Base-by-base conservation (phyloP, 1,140 invertebrate genomes). In the Rhagoletis zephyria region DNA sequence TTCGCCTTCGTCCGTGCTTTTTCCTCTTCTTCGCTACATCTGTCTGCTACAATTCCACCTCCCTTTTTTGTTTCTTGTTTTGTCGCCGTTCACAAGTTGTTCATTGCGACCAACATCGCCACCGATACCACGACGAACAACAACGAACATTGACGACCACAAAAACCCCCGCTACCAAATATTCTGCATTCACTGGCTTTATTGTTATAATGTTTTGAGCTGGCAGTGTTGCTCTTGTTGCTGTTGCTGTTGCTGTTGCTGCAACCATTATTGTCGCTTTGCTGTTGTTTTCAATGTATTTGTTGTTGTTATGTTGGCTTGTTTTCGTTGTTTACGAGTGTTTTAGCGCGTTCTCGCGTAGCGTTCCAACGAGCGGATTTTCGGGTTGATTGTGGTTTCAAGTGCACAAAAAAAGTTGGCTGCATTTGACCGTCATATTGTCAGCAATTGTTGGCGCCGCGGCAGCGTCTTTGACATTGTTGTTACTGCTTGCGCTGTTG, bases 321-420 rank as follows among this genome's bases (percentile, higher is more conserved):
- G 74, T 48, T 81, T 30, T 81, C 48, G 48, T 81, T 81, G 74
- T 81, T 81, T 81, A 81, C 74, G 74, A 81, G 74, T 81, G 74
- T 81, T 81, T 81, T 81, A 81, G 48, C 74, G 48, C 74, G 16
- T 14, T 4, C 74, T 81, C 74, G 74, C 74, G 48, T 7, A 56
- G 74, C 48, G 16, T 48, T 4, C n/a, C 74, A 40, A 56, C 19
- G 67, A 67, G 70, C n/a, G 74, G 74, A 81, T 81, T 59, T 81
- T 81, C 74, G 74, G 74, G 74, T 56, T 81, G 74, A 81, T 81
- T 81, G 74, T 81, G 45, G 74, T 81, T 81, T 81, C 74, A 56
- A 56, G 45, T 81, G 16, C 5, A 51, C 48, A 45, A 12, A 48
- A 30, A n/a, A 81, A 81, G 74, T n/a, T 30, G 45, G 48, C 48